Percentiles rank a stretch among this genome's conserved stretches.
Conservation (phyloP, 2,113 vertebrate genomes). For the Harpagus bidentatus region DNA sequence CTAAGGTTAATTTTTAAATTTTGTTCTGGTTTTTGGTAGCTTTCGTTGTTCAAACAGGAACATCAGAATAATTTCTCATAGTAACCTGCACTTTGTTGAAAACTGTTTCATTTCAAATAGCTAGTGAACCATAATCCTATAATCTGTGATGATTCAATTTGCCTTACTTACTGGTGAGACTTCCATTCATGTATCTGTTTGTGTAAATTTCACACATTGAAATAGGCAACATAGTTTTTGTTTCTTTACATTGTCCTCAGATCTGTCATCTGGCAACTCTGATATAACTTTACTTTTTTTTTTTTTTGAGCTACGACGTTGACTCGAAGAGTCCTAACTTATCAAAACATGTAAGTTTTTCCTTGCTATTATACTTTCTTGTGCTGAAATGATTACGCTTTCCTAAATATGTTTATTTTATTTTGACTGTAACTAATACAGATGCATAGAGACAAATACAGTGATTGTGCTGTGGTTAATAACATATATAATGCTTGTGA, state of each 20-base stretch:
- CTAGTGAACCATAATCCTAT: background rate
- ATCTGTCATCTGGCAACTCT: background rate
- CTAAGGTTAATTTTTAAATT: background rate
- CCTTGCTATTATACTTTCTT: background rate
- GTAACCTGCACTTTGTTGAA: background rate
- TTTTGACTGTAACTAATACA: background rate
- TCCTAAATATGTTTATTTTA: background rate
- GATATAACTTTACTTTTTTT: background rate
- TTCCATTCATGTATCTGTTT: background rate
- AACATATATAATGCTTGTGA: background rate
- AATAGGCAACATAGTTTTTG: background rate
- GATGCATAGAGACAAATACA: background rate
- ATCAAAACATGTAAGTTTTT: conserved; percentile 91
- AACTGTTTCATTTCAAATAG: background rate
- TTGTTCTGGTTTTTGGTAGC: background rate
- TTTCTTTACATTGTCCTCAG: background rate
- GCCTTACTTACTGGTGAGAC: background rate
- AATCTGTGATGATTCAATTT: background rate
- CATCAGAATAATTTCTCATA: background rate
- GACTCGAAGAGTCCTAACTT: conserved; percentile 97
- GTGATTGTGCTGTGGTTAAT: background rate
- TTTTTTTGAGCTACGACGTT: conserved; percentile 88
- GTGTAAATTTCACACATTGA: background rate
- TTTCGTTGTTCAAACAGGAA: background rate
- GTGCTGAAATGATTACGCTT: background rate